A percentile compares a stretch with the other conserved stretches of the same genome.
Evolutionary conservation across 1,140 invertebrate species (phyloP).

Genomic region (Tachypleus tridentatus): DNA sequence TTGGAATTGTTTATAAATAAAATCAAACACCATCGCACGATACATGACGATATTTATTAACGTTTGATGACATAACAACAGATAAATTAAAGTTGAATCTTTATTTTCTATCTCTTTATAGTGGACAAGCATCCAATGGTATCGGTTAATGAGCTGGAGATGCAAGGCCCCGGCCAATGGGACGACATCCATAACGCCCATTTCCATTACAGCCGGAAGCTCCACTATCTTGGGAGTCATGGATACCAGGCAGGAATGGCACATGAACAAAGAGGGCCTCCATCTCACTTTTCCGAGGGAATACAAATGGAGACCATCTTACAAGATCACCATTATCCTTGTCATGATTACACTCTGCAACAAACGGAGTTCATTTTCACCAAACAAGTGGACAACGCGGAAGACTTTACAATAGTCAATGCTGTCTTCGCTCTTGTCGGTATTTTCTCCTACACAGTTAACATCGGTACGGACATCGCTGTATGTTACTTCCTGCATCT

Average conservation of each 20-base stretch:
- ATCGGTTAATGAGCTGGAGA: background rate
- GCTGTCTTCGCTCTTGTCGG: slow-evolving; percentile 12
- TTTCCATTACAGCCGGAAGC: background rate
- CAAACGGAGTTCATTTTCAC: too few relatives aligned
- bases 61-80: too few relatives aligned
- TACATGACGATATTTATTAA: too few relatives aligned
- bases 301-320: too few relatives aligned
- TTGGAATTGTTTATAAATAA: too few relatives aligned
- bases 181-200: too few relatives aligned
- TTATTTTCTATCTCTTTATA: background rate
- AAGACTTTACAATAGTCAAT: too few relatives aligned
- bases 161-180: background rate
- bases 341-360: too few relatives aligned
- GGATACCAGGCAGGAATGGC: slow-evolving; percentile 1
- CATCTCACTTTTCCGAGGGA: background rate
- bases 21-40: too few relatives aligned
- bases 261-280: slow-evolving; percentile 1
- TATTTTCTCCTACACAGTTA: slow-evolving; percentile 17
- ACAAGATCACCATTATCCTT: too few relatives aligned
- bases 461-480: slow-evolving; percentile 19
- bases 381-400: too few relatives aligned
- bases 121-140: background rate
- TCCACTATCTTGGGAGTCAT: slow-evolving; percentile 3
- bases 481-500: slow-evolving; percentile 22
- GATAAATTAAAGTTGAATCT: too few relatives aligned